Evolutionary conservation across 2,113 vertebrate genomes (phyloP).

Genomic region (Lampris incognitus): DNA sequence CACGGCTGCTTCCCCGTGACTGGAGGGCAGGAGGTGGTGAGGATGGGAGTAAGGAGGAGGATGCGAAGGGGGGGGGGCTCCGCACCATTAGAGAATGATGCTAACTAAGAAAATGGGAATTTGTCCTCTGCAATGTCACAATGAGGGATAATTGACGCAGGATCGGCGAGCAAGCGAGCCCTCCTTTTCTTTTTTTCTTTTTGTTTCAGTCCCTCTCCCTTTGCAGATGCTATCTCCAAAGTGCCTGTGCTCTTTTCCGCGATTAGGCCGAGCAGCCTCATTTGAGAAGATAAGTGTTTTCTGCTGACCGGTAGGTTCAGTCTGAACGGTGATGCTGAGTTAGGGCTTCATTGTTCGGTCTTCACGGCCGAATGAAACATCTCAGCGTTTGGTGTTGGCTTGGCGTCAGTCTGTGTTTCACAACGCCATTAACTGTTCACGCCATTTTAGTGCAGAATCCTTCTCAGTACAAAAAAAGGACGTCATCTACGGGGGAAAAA

Average conservation of each 20-base stretch:
- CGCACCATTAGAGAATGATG: slow-evolving; percentile 36
- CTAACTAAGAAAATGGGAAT: slow-evolving; percentile 62
- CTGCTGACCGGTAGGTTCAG: slow-evolving; percentile 70
- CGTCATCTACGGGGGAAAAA: background rate
- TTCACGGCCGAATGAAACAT: slow-evolving; percentile 47
- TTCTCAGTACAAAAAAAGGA: slow-evolving; percentile 9
- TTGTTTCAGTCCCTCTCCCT: slow-evolving; percentile 18
- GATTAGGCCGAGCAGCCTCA: slow-evolving; percentile 67
- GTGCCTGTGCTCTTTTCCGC: slow-evolving; percentile 46
- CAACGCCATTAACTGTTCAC: slow-evolving; percentile 19
- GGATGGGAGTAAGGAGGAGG: slow-evolving; percentile 39
- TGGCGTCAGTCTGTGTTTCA: slow-evolving; percentile 19
- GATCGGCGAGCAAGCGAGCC: slow-evolving; percentile 31
- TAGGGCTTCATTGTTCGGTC: slow-evolving; percentile 70
- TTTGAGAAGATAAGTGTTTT: slow-evolving; percentile 71
- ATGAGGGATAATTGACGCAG: slow-evolving; percentile 54
- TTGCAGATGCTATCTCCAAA: slow-evolving; percentile 72
- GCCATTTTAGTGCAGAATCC: slow-evolving; percentile 27
- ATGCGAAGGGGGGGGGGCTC: background rate
- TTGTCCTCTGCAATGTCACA: slow-evolving; percentile 81
- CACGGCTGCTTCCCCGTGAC: slow-evolving; percentile 64
- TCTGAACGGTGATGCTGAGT: slow-evolving; percentile 69
- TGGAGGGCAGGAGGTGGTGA: slow-evolving; percentile 62
- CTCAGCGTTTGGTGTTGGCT: slow-evolving; percentile 54
- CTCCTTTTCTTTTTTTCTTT: slow-evolving; percentile 13